A percentile compares a stretch with the other conserved stretches of the same genome.
Evolutionary conservation across 2,888 invertebrate genomes (phyloP).

Genomic region (Tenthredo livida): DNA sequence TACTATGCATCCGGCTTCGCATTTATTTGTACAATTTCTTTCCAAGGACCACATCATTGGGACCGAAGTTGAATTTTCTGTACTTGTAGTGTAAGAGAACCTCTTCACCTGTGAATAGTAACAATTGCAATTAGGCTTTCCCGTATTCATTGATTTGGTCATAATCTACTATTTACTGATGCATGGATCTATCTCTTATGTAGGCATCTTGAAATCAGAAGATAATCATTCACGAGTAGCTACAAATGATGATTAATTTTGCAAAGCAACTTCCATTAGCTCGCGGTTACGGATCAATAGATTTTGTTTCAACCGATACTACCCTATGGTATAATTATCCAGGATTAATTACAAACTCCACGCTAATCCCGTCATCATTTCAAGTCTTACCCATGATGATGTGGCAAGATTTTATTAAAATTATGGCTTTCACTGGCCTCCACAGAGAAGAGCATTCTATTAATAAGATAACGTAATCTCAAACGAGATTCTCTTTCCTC

Average conservation of each 20-base stretch:
- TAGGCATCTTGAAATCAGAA: no score
- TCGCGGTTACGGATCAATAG: not conserved
- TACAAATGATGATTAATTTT: not conserved
- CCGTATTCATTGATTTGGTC: not conserved
- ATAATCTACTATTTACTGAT: not conserved
- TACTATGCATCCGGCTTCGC: constrained; percentile 93
- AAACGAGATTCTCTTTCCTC: not conserved
- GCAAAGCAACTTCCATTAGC: not conserved
- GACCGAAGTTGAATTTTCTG: constrained; percentile 87
- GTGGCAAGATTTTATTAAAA: not conserved
- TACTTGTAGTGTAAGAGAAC: constrained; percentile 91
- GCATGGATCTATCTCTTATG: not conserved
- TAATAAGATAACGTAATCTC: not conserved
- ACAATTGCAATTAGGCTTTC: constrained; percentile 23
- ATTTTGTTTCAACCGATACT: not conserved
- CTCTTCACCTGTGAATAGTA: constrained; percentile 84
- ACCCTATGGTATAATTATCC: not conserved
- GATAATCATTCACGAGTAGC: not conserved
- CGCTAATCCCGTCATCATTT: not conserved
- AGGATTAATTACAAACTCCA: not conserved
- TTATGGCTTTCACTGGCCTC: not conserved
- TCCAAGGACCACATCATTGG: constrained; percentile 90
- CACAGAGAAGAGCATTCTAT: not conserved
- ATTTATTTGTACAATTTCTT: constrained; percentile 90
- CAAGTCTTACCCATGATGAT: not conserved